Evolutionary conservation across 2,888 invertebrate species (phyloP).

Genomic region (Vesta saturnalis): DNA sequence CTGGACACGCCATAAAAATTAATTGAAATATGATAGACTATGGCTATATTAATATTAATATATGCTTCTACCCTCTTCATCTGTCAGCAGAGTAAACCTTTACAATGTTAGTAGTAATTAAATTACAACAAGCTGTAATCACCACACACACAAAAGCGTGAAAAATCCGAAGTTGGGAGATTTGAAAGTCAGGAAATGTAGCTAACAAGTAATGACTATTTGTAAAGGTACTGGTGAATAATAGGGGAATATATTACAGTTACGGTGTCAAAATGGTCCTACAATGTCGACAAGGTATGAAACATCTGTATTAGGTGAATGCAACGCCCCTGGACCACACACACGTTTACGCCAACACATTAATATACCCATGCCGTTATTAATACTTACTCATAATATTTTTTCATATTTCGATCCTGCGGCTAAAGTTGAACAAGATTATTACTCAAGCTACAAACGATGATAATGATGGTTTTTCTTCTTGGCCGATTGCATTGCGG

Average conservation of each 20-base stretch:
- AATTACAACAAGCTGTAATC: slow-evolving; percentile 53
- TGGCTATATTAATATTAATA: slow-evolving; percentile 31
- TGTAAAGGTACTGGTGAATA: slow-evolving; percentile 40
- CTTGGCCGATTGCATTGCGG: slow-evolving; percentile 50
- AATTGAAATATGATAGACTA: slow-evolving; percentile 34
- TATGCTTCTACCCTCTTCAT: slow-evolving; percentile 45
- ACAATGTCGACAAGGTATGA: slow-evolving; percentile 39
- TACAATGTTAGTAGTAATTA: slow-evolving; percentile 52
- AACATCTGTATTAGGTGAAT: slow-evolving; percentile 57
- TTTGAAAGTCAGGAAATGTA: slow-evolving; percentile 31
- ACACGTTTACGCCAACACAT: slow-evolving; percentile 61
- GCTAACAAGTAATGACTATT: slow-evolving; percentile 38
- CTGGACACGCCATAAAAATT: slow-evolving; percentile 35
- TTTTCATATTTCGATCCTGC: slow-evolving; percentile 59
- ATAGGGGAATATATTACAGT: slow-evolving; percentile 45
- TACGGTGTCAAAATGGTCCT: slow-evolving; percentile 51
- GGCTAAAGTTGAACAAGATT: slow-evolving; percentile 46
- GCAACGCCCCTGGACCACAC: slow-evolving; percentile 58
- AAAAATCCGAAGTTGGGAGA: slow-evolving; percentile 55
- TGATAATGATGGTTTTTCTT: slow-evolving; percentile 14
- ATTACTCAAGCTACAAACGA: slow-evolving; percentile 21
- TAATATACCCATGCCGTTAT: slow-evolving; percentile 61
- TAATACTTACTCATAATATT: slow-evolving; percentile 59
- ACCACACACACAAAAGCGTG: slow-evolving; percentile 56
- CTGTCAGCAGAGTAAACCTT: slow-evolving; percentile 41